phyloP scores from a whole-genome alignment of 2,797 vertebrate species.

The Anableps anableps region DNA sequence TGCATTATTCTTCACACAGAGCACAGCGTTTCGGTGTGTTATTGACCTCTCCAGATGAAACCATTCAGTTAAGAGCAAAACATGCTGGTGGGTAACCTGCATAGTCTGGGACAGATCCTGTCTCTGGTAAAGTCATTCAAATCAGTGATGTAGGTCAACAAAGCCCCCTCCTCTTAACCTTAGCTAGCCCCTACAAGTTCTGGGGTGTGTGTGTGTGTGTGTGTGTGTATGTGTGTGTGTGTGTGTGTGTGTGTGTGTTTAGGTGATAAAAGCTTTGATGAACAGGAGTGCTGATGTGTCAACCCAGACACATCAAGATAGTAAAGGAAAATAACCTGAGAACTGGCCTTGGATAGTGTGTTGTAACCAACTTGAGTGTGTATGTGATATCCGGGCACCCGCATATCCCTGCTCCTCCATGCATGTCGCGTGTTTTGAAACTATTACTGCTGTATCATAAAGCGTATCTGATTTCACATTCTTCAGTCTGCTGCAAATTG shows the following conservation, averaged over 20 bases:
- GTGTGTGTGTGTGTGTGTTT: neutral
- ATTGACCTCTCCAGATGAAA: constrained; percentile 37
- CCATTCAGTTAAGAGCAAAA: constrained; percentile 39
- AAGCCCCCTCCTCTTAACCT: constrained; percentile 30
- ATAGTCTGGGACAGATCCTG: constrained; percentile 66
- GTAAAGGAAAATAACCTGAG: constrained; percentile 60
- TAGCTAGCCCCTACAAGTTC: constrained; percentile 25
- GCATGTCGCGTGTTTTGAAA: constrained; percentile 14
- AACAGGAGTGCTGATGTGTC: constrained; percentile 76
- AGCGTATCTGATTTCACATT: constrained; percentile 1
- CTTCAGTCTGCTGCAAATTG: neutral
- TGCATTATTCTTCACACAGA: constrained; percentile 24
- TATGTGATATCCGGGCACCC: constrained; percentile 41
- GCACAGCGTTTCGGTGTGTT: constrained; percentile 8
- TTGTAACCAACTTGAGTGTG: neutral
- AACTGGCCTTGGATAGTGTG: constrained; percentile 9
- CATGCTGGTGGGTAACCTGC: constrained; percentile 68
- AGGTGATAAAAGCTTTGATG: constrained; percentile 81
- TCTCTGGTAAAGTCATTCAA: constrained; percentile 75
- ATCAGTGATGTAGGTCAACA: constrained; percentile 55
- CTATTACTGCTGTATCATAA: constrained; percentile 4
- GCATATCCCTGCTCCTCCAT: constrained; percentile 15
- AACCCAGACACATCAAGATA: constrained; percentile 66
- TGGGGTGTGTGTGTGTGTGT: constrained; percentile 28
- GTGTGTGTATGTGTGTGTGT: constrained; percentile 26